Conservation (phyloP, 2,113 vertebrate species). For the Stictonetta naevosa region DNA sequence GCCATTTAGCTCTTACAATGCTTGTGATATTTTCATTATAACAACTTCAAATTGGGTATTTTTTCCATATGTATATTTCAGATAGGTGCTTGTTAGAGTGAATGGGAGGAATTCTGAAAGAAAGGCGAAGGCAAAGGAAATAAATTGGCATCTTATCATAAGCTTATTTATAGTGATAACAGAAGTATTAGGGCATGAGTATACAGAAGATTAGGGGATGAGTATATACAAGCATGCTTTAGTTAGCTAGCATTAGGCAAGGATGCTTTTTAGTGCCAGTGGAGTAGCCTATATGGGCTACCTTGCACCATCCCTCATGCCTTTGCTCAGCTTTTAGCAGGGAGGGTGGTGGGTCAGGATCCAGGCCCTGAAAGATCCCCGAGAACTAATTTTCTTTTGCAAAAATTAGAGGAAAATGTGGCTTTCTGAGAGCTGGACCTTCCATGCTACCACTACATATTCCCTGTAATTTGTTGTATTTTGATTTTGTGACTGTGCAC, state of each 20-base stretch:
- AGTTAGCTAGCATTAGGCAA: not conserved
- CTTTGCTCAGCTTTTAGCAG: not conserved
- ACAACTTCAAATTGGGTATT: not conserved
- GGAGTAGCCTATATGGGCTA: not conserved
- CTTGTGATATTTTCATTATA: not conserved
- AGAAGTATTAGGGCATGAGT: not conserved
- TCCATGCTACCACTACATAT: not conserved
- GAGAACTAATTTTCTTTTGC: not conserved
- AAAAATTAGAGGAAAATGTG: not conserved
- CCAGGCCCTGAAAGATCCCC: not conserved
- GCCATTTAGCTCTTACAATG: not conserved
- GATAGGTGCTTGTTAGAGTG: not conserved
- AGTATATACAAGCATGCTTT: not conserved
- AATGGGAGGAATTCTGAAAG: not conserved
- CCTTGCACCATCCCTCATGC: too few relatives aligned
- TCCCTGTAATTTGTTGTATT: constrained; percentile 5
- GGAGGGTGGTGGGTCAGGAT: not conserved
- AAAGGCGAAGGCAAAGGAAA: not conserved
- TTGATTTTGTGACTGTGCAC: not conserved
- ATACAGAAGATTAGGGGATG: not conserved
- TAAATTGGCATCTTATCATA: not conserved
- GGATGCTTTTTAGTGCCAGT: not conserved
- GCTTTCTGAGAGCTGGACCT: not conserved
- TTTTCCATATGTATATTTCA: not conserved
- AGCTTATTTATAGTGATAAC: not conserved